Evolutionary conservation across 2,888 invertebrate genomes (phyloP), one percentile per base, ranked within the genome.

Genomic region (Diaprepes abbreviatus): DNA sequence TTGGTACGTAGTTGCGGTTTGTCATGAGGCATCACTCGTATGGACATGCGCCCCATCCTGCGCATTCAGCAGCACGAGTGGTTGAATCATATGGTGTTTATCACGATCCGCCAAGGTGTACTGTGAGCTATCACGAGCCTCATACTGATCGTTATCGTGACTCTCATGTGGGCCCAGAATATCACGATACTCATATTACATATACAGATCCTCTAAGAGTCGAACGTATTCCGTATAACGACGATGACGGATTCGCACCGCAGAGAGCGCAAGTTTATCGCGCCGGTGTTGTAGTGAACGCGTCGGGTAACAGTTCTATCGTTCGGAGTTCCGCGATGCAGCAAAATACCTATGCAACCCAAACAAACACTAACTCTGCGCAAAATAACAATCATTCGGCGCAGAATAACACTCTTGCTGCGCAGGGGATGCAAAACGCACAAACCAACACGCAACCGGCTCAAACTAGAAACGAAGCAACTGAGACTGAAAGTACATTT

Each of bases 81-180:
- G 83, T 85, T 58, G 84, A 83, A 16, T 84, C 85, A 3, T 86
- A 86, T 74, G 85, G 84, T 57, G 84, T 85, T 43, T 85, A 85
- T 77, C 81, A 82, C 57, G 81, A 79, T 6, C 62, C 68, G 7
- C 55, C 65, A 7, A 66, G 63, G 40, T 59, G 40, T 38, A 36
- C 36, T 14, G 63, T 63, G 76, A 50, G 69, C 72, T 62, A 70
- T 60, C 69, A 72, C 50, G 75, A 75, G 6, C 40, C 63, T 6
- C 45, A 57, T 10, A 63, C 45, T 50, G 71, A 72, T 59, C 66
- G 63, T 12, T 66, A 71, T 36, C 64, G 50, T 10, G 69, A 68
- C 4, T 21, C 59, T 35, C 54, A 55, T 38, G 52, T 21, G 21
- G 64, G 58, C 28, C n/a, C 50, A 3, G 60, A 65, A 31, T 70